These are phyloP conservation scores for Platysteira castanea DNA, from an alignment of 2,113 vertebrate genomes.

Conservation along the genomic window DNA sequence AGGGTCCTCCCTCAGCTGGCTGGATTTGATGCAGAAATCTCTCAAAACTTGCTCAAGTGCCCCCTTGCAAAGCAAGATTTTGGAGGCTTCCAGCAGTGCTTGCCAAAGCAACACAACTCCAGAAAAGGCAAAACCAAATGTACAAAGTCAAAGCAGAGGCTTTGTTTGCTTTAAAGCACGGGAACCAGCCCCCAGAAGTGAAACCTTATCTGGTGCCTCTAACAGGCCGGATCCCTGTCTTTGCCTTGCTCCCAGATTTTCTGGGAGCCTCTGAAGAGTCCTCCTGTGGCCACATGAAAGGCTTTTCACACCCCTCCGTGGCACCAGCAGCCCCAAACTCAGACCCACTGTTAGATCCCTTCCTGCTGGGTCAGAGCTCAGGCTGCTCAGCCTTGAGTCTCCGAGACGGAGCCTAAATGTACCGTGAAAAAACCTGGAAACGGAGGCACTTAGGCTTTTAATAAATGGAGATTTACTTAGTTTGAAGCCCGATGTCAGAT, in stretches of 20 bases:
- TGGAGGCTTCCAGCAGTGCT: neutral
- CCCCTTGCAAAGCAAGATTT: neutral
- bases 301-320: neutral
- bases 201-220: neutral
- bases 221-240: neutral
- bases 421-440: neutral
- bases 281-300: neutral
- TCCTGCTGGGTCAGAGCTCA: neutral
- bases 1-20: neutral
- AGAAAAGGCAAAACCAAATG: neutral
- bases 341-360: neutral
- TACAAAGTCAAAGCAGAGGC: neutral
- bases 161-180: slow-evolving; percentile 18
- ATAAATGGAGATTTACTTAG: neutral
- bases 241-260: neutral
- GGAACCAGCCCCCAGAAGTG: neutral
- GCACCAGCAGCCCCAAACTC: neutral
- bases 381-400: neutral
- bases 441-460: neutral
- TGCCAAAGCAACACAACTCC: neutral
- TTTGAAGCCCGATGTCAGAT: neutral
- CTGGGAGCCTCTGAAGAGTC: neutral
- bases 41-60: neutral
- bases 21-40: neutral
- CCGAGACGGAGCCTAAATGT: neutral